phyloP scores from a whole-genome alignment of 2,113 vertebrate species.

The Eulemur rufifrons region DNA sequence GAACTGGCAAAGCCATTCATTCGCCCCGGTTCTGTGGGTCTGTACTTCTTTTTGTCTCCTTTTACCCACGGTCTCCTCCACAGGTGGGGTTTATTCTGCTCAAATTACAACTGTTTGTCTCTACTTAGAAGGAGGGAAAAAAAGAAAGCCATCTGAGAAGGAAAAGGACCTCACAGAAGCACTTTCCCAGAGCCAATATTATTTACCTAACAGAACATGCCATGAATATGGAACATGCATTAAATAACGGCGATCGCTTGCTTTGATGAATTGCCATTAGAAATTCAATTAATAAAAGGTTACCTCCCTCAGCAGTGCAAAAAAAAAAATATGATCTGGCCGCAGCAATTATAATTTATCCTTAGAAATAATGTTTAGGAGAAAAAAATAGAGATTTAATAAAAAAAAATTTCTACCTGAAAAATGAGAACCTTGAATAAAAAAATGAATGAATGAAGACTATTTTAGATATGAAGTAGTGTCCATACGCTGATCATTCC shows the following conservation, averaged over 20 bases:
- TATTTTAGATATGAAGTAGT: not conserved
- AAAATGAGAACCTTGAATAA: not conserved
- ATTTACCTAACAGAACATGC: conserved; percentile 35
- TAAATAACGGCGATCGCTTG: conserved; percentile 30
- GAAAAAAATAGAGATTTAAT: not conserved
- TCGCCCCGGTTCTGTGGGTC: not conserved
- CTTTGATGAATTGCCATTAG: conserved; percentile 59
- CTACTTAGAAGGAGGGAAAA: not conserved
- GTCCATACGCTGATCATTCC: not conserved
- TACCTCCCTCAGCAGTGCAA: conserved; percentile 35
- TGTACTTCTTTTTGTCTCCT: conserved; percentile 41
- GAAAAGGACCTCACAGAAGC: not conserved
- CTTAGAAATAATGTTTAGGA: not conserved
- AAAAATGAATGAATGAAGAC: not conserved
- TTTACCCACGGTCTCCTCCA: conserved; percentile 11
- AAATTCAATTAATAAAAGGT: conserved; percentile 71
- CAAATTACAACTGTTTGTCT: conserved; percentile 29
- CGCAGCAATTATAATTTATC: not conserved
- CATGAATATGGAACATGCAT: conserved; percentile 41
- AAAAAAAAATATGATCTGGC: not conserved
- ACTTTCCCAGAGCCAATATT: not conserved
- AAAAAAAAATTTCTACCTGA: not conserved
- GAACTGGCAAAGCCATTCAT: conserved; percentile 39
- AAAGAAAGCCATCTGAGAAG: not conserved
- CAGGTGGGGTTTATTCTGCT: conserved; percentile 45